Conservation (phyloP, 2,888 invertebrate genomes). For the Pantelozetes paolii region DNA sequence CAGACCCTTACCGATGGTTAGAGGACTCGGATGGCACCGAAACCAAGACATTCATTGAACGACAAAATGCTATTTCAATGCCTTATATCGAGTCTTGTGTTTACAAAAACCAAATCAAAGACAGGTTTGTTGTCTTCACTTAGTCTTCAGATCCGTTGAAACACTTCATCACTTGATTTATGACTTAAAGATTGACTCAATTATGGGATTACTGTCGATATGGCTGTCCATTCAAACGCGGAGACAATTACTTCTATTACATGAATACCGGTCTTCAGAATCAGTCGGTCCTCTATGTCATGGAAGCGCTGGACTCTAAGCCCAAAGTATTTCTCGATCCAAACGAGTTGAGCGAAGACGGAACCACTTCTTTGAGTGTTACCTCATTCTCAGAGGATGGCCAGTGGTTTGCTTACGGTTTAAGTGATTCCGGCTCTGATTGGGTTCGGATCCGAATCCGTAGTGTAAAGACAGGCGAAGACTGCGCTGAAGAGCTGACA, state of each 20-base stretch:
- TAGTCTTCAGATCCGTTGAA: not conserved
- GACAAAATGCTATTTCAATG: slow-evolving; percentile 79
- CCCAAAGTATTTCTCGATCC: slow-evolving; percentile 88
- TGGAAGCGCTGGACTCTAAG: slow-evolving; percentile 70
- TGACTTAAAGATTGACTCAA: slow-evolving; percentile 70
- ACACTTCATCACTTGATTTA: slow-evolving; percentile 40
- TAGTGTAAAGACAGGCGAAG: slow-evolving; percentile 61
- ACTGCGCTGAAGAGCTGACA: slow-evolving; percentile 80
- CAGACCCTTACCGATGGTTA: slow-evolving; percentile 91
- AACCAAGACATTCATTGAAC: slow-evolving; percentile 81
- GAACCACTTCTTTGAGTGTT: slow-evolving; percentile 53
- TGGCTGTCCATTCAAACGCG: slow-evolving; percentile 76
- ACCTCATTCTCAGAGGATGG: slow-evolving; percentile 85
- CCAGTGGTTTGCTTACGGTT: slow-evolving; percentile 78
- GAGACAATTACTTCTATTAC: slow-evolving; percentile 80
- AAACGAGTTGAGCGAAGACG: slow-evolving; percentile 83
- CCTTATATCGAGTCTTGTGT: slow-evolving; percentile 76
- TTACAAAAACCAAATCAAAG: slow-evolving; percentile 67
- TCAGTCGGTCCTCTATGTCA: slow-evolving; percentile 88
- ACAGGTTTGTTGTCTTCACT: slow-evolving; percentile 54
- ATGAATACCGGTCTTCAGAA: slow-evolving; percentile 94
- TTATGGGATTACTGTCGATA: slow-evolving; percentile 97
- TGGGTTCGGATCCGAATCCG: slow-evolving; percentile 75
- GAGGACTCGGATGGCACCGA: slow-evolving; percentile 91
- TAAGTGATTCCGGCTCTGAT: slow-evolving; percentile 90